These are phyloP conservation scores for Petrophora chlorosata DNA, from an alignment of 2,888 invertebrate genomes.

Conservation along the genomic window DNA sequence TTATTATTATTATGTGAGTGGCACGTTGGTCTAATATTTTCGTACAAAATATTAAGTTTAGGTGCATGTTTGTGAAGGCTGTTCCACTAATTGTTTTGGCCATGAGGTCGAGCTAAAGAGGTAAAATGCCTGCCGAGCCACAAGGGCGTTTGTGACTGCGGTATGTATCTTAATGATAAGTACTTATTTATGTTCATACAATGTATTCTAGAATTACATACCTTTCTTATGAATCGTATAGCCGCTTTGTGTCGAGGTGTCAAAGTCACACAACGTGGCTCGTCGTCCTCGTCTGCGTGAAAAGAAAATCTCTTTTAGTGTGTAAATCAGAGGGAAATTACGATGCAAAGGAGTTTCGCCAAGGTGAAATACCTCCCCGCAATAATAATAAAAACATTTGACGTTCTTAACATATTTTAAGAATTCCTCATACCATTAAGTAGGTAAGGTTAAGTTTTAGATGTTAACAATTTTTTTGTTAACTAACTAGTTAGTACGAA, in stretches of 20 bases:
- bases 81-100: background rate
- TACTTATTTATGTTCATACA: background rate
- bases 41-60: conserved; percentile 1
- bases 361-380: background rate
- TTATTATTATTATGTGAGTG: background rate
- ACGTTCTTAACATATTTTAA: background rate
- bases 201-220: conserved; percentile 65
- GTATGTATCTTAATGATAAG: background rate
- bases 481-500: no score
- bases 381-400: background rate
- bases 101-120: conserved; percentile 6
- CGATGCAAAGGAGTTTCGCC: conserved; percentile 13
- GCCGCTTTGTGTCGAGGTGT: conserved; percentile 95
- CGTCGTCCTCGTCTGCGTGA: conserved; percentile 90
- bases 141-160: background rate
- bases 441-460: no score
- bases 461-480: no score
- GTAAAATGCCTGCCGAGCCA: background rate
- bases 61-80: conserved; percentile 6
- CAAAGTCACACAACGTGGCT: conserved; percentile 91
- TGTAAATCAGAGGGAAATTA: conserved; percentile 15
- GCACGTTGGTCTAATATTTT: background rate
- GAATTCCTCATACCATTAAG: no score
- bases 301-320: conserved; percentile 36
- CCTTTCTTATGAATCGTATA: conserved; percentile 96